Evolutionary conservation across 2,113 vertebrate species (phyloP), one percentile per base, ranked within the genome.

Genomic region (Tretioscincus oriximinensis): DNA sequence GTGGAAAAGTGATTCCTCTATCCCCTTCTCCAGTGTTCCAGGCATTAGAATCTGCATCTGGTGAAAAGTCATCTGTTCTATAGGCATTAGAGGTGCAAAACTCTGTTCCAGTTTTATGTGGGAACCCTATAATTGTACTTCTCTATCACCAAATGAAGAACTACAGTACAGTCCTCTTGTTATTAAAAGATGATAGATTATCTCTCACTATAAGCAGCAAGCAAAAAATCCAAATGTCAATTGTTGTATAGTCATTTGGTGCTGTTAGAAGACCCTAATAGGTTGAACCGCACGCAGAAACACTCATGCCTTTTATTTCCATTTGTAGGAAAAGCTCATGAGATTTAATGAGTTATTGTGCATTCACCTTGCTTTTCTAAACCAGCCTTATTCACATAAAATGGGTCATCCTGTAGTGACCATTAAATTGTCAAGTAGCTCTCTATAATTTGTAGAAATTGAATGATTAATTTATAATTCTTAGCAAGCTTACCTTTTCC

Each of bases 311-410:
- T 61, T 21, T 71, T 7, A 26, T 14, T 31, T 70, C 6, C 16
- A 9, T 69, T 83, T 84, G 1, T 68, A 45, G 71, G 4, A 86
- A 51, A 11, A 14, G 47, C 31, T 87, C 81, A 69, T 29, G 73
- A 80, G 24, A 88, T 91, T 88, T 86, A 85, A 63, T 81, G n/a
- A 65, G 71, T 16, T 18, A 74, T 8, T 87, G 86, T 9, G 87
- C 83, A 31, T 78, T 64, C 24, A 41, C 64, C 3, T 6, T 3
- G 73, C 5, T 84, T 67, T 90, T 78, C 1, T 61, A 47, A 73
- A 85, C 28, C 1, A 78, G 70, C 76, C 79, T 73, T 89, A 79
- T 16, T 45, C 2, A 2, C 8, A 47, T 35, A 35, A 8, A 83
- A 18, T 35, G 73, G 79, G 64, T 80, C 49, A 85, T 69, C 65